Evolutionary conservation across 2,888 invertebrate species (phyloP).

Genomic region (Gnatocerus cornutus): DNA sequence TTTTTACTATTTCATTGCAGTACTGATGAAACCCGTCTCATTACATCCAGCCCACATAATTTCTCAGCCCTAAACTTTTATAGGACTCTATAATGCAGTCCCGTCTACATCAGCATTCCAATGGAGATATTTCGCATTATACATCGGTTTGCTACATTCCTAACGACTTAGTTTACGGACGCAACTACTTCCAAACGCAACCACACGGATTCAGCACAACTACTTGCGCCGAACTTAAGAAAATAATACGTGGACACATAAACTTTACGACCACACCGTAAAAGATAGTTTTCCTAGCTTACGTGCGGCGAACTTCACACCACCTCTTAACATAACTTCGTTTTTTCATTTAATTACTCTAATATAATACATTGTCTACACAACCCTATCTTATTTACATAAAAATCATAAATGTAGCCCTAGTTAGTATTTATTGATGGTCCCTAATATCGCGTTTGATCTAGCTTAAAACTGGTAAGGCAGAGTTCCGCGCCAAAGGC

Average conservation of each 20-base stretch:
- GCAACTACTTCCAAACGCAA: conserved; percentile 35
- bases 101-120: conserved; percentile 41
- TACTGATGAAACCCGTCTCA: conserved; percentile 42
- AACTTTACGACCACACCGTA: conserved; percentile 22
- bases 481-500: background rate
- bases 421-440: no score
- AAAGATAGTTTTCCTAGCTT: conserved; percentile 23
- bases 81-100: conserved; percentile 40
- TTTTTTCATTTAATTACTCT: background rate
- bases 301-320: conserved; percentile 5
- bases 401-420: no score
- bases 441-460: background rate
- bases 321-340: background rate
- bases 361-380: background rate
- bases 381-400: no score
- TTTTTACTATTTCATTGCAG: conserved; percentile 41
- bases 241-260: conserved; percentile 27
- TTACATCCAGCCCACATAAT: conserved; percentile 44
- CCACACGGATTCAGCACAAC: conserved; percentile 37
- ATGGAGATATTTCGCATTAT: conserved; percentile 31
- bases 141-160: conserved; percentile 30
- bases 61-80: conserved; percentile 43
- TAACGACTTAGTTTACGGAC: conserved; percentile 35
- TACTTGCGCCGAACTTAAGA: conserved; percentile 11
- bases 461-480: background rate